Base-by-base conservation (phyloP, 2,797 vertebrate genomes). In the Percopsis omiscomaycus region DNA sequence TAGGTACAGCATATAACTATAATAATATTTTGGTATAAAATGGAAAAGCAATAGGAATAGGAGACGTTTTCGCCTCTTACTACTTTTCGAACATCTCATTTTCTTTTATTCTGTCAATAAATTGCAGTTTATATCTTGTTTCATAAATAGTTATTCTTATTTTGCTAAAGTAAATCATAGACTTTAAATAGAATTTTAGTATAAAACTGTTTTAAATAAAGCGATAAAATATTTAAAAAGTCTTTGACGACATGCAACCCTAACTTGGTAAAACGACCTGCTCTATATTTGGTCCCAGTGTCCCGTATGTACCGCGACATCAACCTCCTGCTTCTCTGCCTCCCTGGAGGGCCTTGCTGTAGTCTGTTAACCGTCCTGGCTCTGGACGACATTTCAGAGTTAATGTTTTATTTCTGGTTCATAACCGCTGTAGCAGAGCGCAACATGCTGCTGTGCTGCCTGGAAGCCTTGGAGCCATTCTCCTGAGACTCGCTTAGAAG, bases 371-470 rank as follows among this genome's bases (percentile, higher is more conserved):
- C 83, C 77, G 74, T 69, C 68, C 70, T 42, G 79, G 67, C 65
- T 61, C 30, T 55, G 78, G 79, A 80, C 74, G 66, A 74, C 59
- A 66, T 77, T 71, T 84, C 71, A 51, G 69, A 83, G 78, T 86
- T 56, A 71, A 79, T 85, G 75, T 86, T 88, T 84, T 84, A 85
- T 90, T 89, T 89, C 79, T 79, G 73, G 71, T 81, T 83, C 83
- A 75, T 83, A 73, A 78, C 72, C 2, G 44, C 75, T 75, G 75
- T 74, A 73, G 74, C 16, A 44, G 61, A 74, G 80, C 78, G 74
- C 73, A 78, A 61, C 48, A 56, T 57, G 59, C 32, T 61, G 66
- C 69, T 73, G 69, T 55, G 55, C 73, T 81, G 78, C 68, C 72
- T 76, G 45, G 58, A 72, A 89, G 84, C 87, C 89, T 89, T 84